phyloP scores from a whole-genome alignment of 2,888 invertebrate genomes.

The Parelbella ahira region DNA sequence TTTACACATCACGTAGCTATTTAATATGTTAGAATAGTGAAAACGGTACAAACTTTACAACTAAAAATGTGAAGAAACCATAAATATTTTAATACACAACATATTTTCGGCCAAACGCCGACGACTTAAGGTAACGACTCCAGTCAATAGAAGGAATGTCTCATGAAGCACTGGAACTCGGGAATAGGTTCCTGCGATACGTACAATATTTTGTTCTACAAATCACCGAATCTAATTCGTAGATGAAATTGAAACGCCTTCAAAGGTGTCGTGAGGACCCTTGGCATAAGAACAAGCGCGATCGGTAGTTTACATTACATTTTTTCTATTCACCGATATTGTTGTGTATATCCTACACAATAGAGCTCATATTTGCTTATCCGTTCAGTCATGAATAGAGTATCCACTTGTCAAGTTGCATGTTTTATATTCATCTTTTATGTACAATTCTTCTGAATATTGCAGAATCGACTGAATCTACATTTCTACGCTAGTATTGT shows the following conservation, averaged over 20 bases:
- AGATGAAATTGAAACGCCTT: slow-evolving; percentile 28
- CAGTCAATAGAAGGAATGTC: too few species aligned
- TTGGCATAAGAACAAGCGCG: slow-evolving; percentile 33
- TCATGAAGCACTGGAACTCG: too few species aligned
- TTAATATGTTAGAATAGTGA: too few species aligned
- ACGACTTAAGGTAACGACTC: too few species aligned
- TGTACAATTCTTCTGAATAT: slow-evolving; percentile 19
- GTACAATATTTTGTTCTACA: too few species aligned
- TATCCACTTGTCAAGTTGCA: slow-evolving; percentile 23
- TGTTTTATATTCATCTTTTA: slow-evolving; percentile 25
- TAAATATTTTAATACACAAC: too few species aligned
- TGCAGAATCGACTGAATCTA: slow-evolving; percentile 10
- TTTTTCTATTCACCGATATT: slow-evolving; percentile 27
- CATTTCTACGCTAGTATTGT: neutral
- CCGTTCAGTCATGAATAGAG: slow-evolving; percentile 11
- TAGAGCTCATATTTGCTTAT: slow-evolving; percentile 6
- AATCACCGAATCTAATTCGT: slow-evolving; percentile 16
- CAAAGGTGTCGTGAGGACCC: slow-evolving; percentile 35
- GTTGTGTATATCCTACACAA: slow-evolving; percentile 2
- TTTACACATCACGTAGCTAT: too few species aligned
- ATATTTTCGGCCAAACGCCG: too few species aligned
- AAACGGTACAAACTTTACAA: too few species aligned
- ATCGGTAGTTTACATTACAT: slow-evolving; percentile 32
- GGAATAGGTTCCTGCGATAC: too few species aligned
- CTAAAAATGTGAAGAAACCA: too few species aligned